Base-by-base conservation (phyloP, 2,113 vertebrate genomes). In the Gavialis gangeticus region DNA sequence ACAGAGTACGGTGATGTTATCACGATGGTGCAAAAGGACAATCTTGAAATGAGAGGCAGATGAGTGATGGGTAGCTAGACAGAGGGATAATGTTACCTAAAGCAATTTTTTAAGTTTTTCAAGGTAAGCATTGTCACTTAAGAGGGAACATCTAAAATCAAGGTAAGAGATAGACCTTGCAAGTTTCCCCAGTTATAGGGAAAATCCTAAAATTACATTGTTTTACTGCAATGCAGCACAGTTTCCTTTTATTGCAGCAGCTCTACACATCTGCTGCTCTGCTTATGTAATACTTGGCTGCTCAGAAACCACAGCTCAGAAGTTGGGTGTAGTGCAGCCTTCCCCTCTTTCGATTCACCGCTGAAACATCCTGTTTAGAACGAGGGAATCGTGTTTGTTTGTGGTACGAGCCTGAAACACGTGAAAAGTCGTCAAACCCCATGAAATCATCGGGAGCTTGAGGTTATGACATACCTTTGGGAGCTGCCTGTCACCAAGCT, bases 211-310 rank as follows among this genome's bases (percentile, higher is more conserved):
- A 86, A 76, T 17, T 15, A 30, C 63, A 64, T 37, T 4, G 37
- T 93, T 95, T 88, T 79, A 82, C 90, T 97, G 85, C 88, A 96
- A 58, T 91, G 85, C 86, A 92, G 85, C 25, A 88, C 11, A 77
- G 76, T 56, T 93, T 85, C 37, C 69, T 82, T 88, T 78, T 24
- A 76, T 67, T 76, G 69, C 60, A 79, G 85, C 24, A 89, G 85
- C 28, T 88, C 18, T 60, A 76, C 58, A 75, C 2, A 21, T 76
- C 25, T 89, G 80, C 75, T 89, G 37, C 54, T 75, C 79, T 76
- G 30, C 37, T 91, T 88, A 81, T 78, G 6, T 67, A 94, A 73
- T 9, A 87, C 5, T 73, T 88, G 76, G n/a, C 13, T 21, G 46
- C 37, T 58, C 71, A 75, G 30, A 11, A 84, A 84, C 84, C 58